Evolutionary conservation across 2,113 vertebrate species (phyloP).

Genomic region (Odocoileus virginianus): DNA sequence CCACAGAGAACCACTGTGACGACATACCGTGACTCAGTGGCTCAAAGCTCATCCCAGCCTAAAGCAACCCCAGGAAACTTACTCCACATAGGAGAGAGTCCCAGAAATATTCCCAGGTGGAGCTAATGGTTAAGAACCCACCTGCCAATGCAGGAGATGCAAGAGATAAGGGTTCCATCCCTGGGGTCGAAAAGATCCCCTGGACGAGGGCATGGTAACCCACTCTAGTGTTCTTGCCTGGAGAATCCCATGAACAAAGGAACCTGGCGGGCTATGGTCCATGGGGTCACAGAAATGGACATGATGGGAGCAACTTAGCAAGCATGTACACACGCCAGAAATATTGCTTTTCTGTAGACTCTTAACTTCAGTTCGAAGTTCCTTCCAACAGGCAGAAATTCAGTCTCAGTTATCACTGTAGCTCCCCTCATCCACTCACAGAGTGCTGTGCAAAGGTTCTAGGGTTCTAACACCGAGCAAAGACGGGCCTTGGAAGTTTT

Average conservation of each 20-base stretch:
- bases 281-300: not conserved
- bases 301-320: not conserved
- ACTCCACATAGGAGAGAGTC: not conserved
- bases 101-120: not conserved
- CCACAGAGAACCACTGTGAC: not conserved
- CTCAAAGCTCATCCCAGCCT: not conserved
- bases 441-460: not conserved
- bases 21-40: accelerated
- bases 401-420: not conserved
- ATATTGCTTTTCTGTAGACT: not conserved
- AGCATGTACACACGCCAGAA: not conserved
- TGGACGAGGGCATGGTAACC: not conserved
- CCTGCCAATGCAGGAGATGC: not conserved
- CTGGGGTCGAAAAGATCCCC: not conserved
- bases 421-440: too few relatives aligned
- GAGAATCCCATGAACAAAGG: not conserved
- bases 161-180: not conserved
- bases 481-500: not conserved
- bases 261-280: not conserved
- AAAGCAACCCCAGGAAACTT: not conserved
- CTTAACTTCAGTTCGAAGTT: not conserved
- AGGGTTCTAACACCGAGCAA: not conserved
- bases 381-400: not conserved
- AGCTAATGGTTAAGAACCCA: not conserved
- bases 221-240: not conserved